A percentile compares a stretch with the other conserved stretches of the same genome.
These are phyloP conservation scores for Pinna nobilis DNA, from an alignment of 1,140 invertebrate genomes.

Conservation along the genomic window DNA sequence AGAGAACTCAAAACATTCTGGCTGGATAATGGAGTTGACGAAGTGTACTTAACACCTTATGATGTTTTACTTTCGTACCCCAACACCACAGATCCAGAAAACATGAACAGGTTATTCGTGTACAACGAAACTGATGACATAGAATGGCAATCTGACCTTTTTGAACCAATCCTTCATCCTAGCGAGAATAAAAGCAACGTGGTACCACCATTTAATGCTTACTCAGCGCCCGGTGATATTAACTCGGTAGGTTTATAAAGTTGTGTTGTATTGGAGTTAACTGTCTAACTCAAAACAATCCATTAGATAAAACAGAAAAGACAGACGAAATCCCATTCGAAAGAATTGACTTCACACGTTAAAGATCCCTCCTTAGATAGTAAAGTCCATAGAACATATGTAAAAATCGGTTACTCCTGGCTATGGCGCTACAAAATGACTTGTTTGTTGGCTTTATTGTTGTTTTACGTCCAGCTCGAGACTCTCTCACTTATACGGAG, in stretches of 20 bases:
- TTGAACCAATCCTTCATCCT: constrained; percentile 59
- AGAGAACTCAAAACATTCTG: constrained; percentile 48
- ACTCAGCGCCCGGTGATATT: constrained; percentile 47
- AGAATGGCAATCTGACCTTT: constrained; percentile 46
- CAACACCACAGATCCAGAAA: constrained; percentile 26
- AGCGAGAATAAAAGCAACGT: constrained; percentile 61
- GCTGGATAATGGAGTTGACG: constrained; percentile 47
- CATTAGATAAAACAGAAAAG: no score
- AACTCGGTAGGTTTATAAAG: constrained; percentile 23
- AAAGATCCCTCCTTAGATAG: no score
- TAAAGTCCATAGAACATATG: no score
- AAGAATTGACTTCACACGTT: no score
- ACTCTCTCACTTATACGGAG: no score
- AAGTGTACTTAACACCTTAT: constrained; percentile 49
- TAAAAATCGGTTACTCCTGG: no score
- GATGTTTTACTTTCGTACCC: constrained; percentile 61
- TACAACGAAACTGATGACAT: constrained; percentile 7
- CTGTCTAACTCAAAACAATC: no score
- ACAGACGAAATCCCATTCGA: no score
- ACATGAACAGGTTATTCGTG: constrained; percentile 29
- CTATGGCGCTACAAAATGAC: no score
- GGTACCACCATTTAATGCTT: constrained; percentile 70
- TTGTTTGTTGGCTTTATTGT: no score
- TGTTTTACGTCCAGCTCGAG: no score
- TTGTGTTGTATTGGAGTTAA: no score